Base-by-base conservation (phyloP, 2,113 vertebrate species). In the Pteruthius melanotis region DNA sequence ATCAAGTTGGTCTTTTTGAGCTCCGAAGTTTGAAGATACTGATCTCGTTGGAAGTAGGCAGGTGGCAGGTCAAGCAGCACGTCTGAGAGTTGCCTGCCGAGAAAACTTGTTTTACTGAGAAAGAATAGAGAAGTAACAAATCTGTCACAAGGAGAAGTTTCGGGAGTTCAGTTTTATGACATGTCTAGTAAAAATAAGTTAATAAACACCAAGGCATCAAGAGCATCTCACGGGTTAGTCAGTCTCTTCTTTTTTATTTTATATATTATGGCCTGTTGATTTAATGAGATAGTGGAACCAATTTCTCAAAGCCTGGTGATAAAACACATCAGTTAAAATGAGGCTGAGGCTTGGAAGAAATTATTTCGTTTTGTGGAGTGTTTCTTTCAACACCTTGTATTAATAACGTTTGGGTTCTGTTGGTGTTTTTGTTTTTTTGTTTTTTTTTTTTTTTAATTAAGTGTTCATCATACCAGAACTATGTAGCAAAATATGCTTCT, bases 341-440 rank as follows among this genome's bases (percentile, higher is more conserved):
- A 88, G 30, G 19, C 30, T 54, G 52, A 26, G 65, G 39, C 12
- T 54, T 71, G 60, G 61, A 82, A 78, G 69, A 83, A 89, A 37
- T 21, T 8, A 56, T 19, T 70, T 79, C 2, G 2, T 61, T 72
- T 23, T 89, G 70, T 76, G 54, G 76, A 64, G 61, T 86, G 33
- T 65, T 94, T 86, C 87, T 95, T 92, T 97, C 82, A 94, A 86
- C 88, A 90, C 71, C 6, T 77, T 95, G 23, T 52, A 83, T 95
- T 95, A 94, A 65, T 76, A 61, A 54, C 37, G 16, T 79, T 72
- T 61, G 57, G 27, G 33, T 24, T 50, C 49, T 22, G 21, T 21
- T 42, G 30, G 2, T 40, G 1, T 7, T 42, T 42, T 42, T 11
- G 11, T 42, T 31, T 33, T 33, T 7, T 54, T 85, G n/a, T n/a